Percentiles rank a stretch among this genome's conserved stretches.
Conservation (phyloP, 2,888 invertebrate genomes). For the Dastarcus helophoroides region DNA sequence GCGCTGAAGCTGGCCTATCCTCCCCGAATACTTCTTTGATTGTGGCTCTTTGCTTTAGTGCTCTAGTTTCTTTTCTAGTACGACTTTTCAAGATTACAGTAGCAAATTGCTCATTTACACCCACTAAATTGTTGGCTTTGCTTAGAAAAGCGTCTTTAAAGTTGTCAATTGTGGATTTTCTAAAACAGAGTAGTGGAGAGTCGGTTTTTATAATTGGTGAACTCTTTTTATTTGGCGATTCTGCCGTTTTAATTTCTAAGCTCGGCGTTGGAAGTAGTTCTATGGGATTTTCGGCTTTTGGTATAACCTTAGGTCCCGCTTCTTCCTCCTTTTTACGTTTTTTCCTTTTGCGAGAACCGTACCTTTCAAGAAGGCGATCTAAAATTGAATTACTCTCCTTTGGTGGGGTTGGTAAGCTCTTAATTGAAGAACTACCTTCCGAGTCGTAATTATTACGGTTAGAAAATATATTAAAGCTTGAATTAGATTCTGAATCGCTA, state of each 20-base stretch:
- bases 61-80: conserved; percentile 63
- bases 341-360: conserved; percentile 44
- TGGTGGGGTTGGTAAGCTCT: conserved; percentile 43
- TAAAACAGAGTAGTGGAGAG: conserved; percentile 51
- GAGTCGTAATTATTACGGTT: conserved; percentile 51
- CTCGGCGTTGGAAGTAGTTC: conserved; percentile 57
- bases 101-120: conserved; percentile 51
- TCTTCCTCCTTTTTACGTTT: conserved; percentile 45
- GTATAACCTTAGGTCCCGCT: conserved; percentile 43
- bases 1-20: conserved; percentile 72
- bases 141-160: conserved; percentile 56
- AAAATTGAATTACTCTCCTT: conserved; percentile 48
- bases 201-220: conserved; percentile 39
- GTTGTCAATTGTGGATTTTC: conserved; percentile 37
- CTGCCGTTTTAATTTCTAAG: conserved; percentile 39
- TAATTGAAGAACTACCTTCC: conserved; percentile 57
- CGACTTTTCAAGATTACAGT: conserved; percentile 62
- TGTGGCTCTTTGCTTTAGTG: conserved; percentile 61
- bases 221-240: conserved; percentile 36
- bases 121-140: conserved; percentile 45
- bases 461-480: conserved; percentile 43
- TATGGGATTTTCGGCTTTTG: conserved; percentile 40
- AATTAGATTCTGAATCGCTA: conserved; percentile 58
- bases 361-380: conserved; percentile 55
- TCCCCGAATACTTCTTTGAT: conserved; percentile 74